A percentile compares a stretch with the other conserved stretches of the same genome.
Evolutionary conservation across 2,888 invertebrate genomes (phyloP).

Genomic region (Selenia dentaria): DNA sequence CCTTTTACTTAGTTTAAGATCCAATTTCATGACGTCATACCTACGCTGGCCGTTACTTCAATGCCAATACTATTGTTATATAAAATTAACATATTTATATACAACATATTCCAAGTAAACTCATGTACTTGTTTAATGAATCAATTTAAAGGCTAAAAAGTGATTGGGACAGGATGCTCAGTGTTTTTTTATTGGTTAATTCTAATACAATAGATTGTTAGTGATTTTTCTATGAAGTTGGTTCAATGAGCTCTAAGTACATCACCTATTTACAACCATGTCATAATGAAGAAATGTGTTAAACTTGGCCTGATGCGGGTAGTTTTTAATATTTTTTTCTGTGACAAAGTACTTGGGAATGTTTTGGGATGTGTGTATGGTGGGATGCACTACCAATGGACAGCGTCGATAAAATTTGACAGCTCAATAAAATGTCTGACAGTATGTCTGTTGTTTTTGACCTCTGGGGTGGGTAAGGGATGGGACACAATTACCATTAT

Average conservation of each 20-base stretch:
- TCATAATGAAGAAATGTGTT: background rate
- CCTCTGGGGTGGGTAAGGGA: slow-evolving; percentile 23
- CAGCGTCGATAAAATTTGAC: slow-evolving; percentile 49
- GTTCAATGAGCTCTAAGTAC: slow-evolving; percentile 3
- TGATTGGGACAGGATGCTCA: slow-evolving; percentile 47
- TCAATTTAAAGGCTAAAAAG: slow-evolving; percentile 55
- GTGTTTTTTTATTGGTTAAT: slow-evolving; percentile 44
- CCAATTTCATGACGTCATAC: slow-evolving; percentile 10
- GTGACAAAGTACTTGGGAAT: slow-evolving; percentile 5
- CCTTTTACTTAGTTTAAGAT: slow-evolving; percentile 10
- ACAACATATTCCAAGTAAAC: slow-evolving; percentile 13
- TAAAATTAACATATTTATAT: slow-evolving; percentile 16
- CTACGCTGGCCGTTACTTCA: background rate
- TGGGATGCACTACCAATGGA: slow-evolving; percentile 36
- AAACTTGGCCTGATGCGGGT: background rate
- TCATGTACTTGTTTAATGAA: slow-evolving; percentile 44
- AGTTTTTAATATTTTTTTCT: background rate
- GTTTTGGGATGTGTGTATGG: background rate
- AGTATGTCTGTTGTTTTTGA: slow-evolving; percentile 25
- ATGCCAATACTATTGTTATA: slow-evolving; percentile 16
- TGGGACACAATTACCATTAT: slow-evolving; percentile 19
- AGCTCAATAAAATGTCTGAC: slow-evolving; percentile 44
- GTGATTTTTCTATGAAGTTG: slow-evolving; percentile 21
- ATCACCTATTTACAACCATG: background rate
- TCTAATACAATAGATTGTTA: slow-evolving; percentile 41